A percentile compares a stretch with the other conserved stretches of the same genome.
phyloP scores from a whole-genome alignment of 2,113 vertebrate species.

The Caranx melampygus region DNA sequence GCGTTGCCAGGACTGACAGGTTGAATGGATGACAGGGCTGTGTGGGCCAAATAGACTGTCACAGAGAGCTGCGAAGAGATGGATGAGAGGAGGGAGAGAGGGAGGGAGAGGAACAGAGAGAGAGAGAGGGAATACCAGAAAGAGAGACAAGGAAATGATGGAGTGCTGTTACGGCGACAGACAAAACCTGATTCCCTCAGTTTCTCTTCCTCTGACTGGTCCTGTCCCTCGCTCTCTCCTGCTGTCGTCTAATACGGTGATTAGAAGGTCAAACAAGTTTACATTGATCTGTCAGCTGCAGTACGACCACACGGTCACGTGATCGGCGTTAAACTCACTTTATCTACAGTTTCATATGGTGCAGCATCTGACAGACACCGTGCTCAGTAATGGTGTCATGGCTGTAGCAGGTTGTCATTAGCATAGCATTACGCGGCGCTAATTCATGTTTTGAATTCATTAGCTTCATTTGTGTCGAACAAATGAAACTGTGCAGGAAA shows the following conservation, averaged over 20 bases:
- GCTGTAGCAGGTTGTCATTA: no score
- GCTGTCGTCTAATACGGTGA: constrained; percentile 9
- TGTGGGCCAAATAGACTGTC: constrained; percentile 77
- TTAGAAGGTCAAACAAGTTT: not conserved
- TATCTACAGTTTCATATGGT: no score
- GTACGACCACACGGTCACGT: no score
- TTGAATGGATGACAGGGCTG: constrained; percentile 73
- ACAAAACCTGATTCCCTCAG: constrained; percentile 49
- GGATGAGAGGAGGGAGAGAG: constrained; percentile 74
- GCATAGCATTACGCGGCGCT: no score
- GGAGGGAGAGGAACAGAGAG: constrained; percentile 48
- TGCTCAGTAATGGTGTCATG: no score
- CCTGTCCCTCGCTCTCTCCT: constrained; percentile 26
- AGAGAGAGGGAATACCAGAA: constrained; percentile 48
- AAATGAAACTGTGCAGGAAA: no score
- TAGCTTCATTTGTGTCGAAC: no score
- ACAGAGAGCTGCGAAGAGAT: constrained; percentile 71
- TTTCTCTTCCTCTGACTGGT: constrained; percentile 41
- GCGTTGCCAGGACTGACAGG: constrained; percentile 66
- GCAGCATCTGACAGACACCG: no score
- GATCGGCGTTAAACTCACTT: no score
- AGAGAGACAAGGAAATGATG: constrained; percentile 66
- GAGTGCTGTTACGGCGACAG: constrained; percentile 54
- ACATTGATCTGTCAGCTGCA: no score
- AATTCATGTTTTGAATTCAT: no score